Evolutionary conservation across 1,140 invertebrate species (phyloP), one percentile per base, ranked within the genome.

Genomic region (Neuroterus valhalla): DNA sequence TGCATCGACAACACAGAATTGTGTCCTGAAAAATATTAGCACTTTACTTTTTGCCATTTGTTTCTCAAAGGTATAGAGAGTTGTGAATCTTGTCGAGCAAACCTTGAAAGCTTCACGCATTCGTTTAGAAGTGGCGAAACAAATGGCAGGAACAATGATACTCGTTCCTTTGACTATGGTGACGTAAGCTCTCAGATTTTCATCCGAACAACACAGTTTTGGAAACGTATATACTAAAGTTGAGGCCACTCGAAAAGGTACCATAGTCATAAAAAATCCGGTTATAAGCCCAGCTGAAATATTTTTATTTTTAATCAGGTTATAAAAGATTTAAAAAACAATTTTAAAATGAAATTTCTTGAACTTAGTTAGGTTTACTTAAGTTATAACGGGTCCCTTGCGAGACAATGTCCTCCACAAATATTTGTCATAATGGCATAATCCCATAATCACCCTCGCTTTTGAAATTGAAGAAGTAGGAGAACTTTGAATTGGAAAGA

Each of bases 101-200:
- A 86, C 86, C 78, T 83, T 11, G 4, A 85, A n/a, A n/a, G 71
- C 70, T 71, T 71, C 66, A 23, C 66, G 81, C 72, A 82, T 78
- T 31, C 70, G 68, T 0, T 62, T 71, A 0, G 78, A 85, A n/a
- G 74, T 68, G 12, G 15, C 8, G 55, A 83, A 71, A 68, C 75
- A 89, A 50, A 82, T 75, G 31, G 85, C 42, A 10, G 85, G 81
- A 17, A 81, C 71, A 10, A 85, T 38, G 12, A 76, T 72, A 2
- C 82, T 81, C 12, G 81, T 86, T n/a, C 74, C 73, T 76, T 87
- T 87, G 62, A 79, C 68, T 19, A 84, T 71, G 14, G 84, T 62
- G 66, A 81, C 86, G 50, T 81, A 81, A 8, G 77, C 15, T 66
- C 82, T 80, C 46, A 84, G 75, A 69, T 55, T 62, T 23, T 45